Percentiles rank a stretch among this genome's conserved stretches.
Evolutionary conservation across 2,888 invertebrate genomes (phyloP).

Genomic region (Agriopis marginaria): DNA sequence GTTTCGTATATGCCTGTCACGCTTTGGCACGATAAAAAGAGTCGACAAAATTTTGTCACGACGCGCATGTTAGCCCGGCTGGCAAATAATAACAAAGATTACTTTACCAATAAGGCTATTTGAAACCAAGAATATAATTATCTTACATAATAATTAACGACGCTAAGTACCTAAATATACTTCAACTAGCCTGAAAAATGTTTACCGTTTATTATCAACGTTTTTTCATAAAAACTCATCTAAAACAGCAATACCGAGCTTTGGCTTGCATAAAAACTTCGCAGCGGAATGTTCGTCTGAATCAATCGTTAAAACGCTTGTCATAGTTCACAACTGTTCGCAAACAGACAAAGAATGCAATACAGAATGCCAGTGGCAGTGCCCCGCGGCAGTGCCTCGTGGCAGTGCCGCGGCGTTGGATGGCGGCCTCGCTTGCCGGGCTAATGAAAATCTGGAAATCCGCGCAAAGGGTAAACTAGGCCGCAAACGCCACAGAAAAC

Average conservation of each 20-base stretch:
- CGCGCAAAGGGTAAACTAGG: conserved; percentile 5
- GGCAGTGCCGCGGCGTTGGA: not conserved
- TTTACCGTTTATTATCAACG: no score
- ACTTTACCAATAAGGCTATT: no score
- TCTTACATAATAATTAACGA: no score
- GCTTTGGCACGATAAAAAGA: no score
- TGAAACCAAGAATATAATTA: no score
- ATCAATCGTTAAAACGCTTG: not conserved
- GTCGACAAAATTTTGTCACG: no score
- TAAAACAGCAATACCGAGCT: not conserved
- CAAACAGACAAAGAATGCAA: conserved; percentile 6
- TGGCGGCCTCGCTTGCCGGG: not conserved
- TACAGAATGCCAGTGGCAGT: not conserved
- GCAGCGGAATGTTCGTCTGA: conserved; percentile 2
- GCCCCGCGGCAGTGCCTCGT: not conserved
- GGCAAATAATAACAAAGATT: no score
- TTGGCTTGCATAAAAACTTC: not conserved
- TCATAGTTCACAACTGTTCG: not conserved
- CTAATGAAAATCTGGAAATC: not conserved
- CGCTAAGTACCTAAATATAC: no score
- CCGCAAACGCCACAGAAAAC: not conserved
- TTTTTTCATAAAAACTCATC: not conserved
- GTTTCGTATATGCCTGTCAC: no score
- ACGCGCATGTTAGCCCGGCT: no score
- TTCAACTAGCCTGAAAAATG: no score